phyloP scores from a whole-genome alignment of 2,113 vertebrate species.

The Myiozetetes cayanensis region DNA sequence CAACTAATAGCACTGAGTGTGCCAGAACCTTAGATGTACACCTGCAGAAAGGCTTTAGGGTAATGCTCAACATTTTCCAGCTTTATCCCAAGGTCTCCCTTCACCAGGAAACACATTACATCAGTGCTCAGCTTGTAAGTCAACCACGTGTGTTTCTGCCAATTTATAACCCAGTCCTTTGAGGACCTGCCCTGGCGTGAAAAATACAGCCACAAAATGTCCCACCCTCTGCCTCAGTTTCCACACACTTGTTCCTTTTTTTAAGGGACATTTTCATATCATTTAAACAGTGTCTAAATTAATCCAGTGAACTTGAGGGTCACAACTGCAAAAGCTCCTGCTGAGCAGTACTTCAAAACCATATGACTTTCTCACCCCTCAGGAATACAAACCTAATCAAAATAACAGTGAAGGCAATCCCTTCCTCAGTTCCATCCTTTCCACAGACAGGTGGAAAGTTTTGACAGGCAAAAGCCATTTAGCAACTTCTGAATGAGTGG shows the following conservation, averaged over 20 bases:
- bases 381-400: not conserved
- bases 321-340: not conserved
- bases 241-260: fast-evolving
- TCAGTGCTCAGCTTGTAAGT: not conserved
- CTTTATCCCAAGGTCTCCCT: not conserved
- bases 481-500: not conserved
- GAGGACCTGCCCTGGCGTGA: not conserved
- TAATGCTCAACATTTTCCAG: not conserved
- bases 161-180: not conserved
- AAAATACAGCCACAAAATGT: not conserved
- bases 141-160: not conserved
- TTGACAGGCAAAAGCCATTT: not conserved
- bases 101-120: not conserved
- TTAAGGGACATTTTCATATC: not conserved
- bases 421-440: not conserved
- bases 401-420: not conserved
- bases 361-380: not conserved
- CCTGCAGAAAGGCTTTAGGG: not conserved
- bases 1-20: not conserved
- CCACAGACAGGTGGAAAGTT: not conserved
- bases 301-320: not conserved
- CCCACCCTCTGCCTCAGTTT: not conserved
- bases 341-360: not conserved
- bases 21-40: not conserved
- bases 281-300: not conserved